These are phyloP conservation scores for Alca torda DNA, from an alignment of 2,797 vertebrate species.

Conservation along the genomic window DNA sequence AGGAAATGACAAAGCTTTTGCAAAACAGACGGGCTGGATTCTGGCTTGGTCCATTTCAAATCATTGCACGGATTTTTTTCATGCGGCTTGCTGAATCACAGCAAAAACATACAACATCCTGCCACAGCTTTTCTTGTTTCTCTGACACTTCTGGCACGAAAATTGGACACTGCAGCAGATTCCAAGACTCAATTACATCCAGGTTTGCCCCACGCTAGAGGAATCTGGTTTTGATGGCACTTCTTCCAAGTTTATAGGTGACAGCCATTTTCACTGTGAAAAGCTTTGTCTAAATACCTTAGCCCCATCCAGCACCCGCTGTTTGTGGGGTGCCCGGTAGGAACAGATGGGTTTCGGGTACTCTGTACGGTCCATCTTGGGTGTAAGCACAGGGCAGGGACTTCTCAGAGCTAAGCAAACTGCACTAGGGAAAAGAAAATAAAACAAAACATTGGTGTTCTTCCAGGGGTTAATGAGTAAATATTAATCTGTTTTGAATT, in stretches of 20 bases:
- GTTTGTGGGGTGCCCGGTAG: not conserved
- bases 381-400: not conserved
- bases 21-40: not conserved
- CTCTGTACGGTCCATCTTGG: not conserved
- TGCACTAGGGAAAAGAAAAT: not conserved
- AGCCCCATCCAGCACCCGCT: too few species aligned
- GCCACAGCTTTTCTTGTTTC: not conserved
- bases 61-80: not conserved
- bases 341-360: not conserved
- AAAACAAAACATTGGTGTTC: not conserved
- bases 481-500: not conserved
- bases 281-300: not conserved
- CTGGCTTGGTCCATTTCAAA: not conserved
- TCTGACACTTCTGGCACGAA: not conserved
- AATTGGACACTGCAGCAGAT: not conserved
- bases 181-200: not conserved
- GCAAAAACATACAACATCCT: not conserved
- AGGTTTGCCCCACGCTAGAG: not conserved
- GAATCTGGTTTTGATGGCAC: not conserved
- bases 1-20: slow-evolving; percentile 25
- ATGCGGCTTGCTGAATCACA: not conserved
- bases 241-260: not conserved
- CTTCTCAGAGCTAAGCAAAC: not conserved
- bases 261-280: not conserved
- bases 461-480: not conserved